Conservation (phyloP, 2,888 invertebrate species). For the Eupithecia abbreviata region DNA sequence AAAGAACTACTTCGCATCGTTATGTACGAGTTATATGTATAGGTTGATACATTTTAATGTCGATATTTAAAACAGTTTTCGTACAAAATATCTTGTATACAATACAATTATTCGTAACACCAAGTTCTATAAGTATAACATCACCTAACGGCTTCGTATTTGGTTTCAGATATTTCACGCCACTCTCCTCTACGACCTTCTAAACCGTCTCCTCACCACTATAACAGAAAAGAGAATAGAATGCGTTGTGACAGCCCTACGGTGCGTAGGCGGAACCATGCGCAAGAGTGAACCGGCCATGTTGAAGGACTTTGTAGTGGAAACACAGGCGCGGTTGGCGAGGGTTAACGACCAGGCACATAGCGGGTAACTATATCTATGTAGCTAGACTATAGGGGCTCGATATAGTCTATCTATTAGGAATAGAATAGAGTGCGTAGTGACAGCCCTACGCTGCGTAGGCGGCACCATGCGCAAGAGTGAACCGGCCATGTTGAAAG, state of each 20-base stretch:
- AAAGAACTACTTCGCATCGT: too few relatives aligned
- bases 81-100: too few relatives aligned
- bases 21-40: too few relatives aligned
- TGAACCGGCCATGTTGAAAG: conserved; percentile 91
- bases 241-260: conserved; percentile 90
- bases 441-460: conserved; percentile 88
- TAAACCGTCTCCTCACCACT: conserved; percentile 85
- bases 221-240: conserved; percentile 92
- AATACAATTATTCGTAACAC: too few relatives aligned
- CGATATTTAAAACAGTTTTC: too few relatives aligned
- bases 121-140: too few relatives aligned
- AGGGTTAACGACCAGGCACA: conserved; percentile 56
- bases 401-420: too few relatives aligned
- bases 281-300: conserved; percentile 93
- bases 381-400: too few relatives aligned
- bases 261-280: conserved; percentile 91
- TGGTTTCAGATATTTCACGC: conserved; percentile 88
- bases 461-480: conserved; percentile 95
- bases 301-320: conserved; percentile 89
- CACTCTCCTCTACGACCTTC: conserved; percentile 90
- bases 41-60: too few relatives aligned
- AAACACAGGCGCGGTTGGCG: conserved; percentile 85
- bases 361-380: conserved; percentile 58
- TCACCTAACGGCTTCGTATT: too few relatives aligned
- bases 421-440: too few relatives aligned